Conservation (phyloP, 2,797 vertebrate genomes). For the Xenopus petersii region DNA sequence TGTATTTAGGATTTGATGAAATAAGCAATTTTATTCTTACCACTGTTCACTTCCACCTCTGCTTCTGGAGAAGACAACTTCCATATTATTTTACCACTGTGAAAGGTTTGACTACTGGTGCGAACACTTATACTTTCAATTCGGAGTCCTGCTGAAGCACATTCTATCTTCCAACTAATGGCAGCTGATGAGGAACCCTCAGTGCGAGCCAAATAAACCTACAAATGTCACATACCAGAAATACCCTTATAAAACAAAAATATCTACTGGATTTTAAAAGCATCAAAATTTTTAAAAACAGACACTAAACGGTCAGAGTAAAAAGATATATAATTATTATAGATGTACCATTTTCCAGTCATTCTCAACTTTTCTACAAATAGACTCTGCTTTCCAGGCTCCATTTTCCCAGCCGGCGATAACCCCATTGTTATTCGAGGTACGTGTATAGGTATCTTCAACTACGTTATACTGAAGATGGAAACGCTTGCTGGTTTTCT, state of each 20-base stretch:
- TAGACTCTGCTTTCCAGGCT: conserved; percentile 77
- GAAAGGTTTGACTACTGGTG: conserved; percentile 80
- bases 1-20: too few relatives aligned
- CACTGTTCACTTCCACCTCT: conserved; percentile 70
- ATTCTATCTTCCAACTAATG: conserved; percentile 90
- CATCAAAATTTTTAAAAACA: too few relatives aligned
- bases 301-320: too few relatives aligned
- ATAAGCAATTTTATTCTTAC: conserved; percentile 61
- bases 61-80: conserved; percentile 62
- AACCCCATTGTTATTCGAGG: conserved; percentile 72
- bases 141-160: conserved; percentile 73
- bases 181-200: conserved; percentile 76
- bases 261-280: too few relatives aligned
- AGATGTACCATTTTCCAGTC: conserved; percentile 91
- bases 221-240: conserved; percentile 9
- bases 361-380: conserved; percentile 86
- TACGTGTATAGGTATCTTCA: conserved; percentile 78
- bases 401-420: conserved; percentile 81
- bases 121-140: conserved; percentile 75
- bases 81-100: conserved; percentile 81
- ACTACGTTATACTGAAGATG: conserved; percentile 78
- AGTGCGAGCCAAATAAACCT: conserved; percentile 90
- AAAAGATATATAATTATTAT: not conserved
- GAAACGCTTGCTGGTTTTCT: conserved; percentile 74
- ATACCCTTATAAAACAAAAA: not conserved